Percentiles rank a stretch among this genome's conserved stretches.
These are phyloP conservation scores for Amiota communis DNA, from an alignment of 2,888 invertebrate species.

Conservation along the genomic window DNA sequence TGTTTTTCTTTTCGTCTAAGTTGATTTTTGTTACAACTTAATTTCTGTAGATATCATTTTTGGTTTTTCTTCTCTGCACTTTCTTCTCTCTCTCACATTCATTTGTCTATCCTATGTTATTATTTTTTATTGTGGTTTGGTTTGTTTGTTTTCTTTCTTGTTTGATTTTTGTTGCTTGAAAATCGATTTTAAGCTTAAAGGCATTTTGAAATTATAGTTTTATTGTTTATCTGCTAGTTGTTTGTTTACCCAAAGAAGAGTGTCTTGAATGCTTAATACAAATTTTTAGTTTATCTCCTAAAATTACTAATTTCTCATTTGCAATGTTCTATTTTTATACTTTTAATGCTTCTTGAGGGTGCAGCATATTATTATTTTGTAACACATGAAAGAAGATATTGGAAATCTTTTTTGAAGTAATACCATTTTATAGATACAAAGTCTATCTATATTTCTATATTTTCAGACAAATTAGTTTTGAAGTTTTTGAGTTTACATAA, in stretches of 20 bases:
- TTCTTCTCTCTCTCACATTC: conserved; percentile 3
- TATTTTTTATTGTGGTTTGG: not conserved
- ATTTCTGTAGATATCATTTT: conserved; percentile 24
- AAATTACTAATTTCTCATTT: not conserved
- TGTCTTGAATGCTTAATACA: conserved; percentile 29
- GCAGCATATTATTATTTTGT: not conserved
- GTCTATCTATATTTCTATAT: too few relatives aligned
- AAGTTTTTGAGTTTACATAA: too few relatives aligned
- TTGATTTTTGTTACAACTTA: conserved; percentile 28
- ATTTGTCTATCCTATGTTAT: not conserved
- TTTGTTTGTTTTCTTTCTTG: not conserved
- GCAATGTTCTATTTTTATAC: not conserved
- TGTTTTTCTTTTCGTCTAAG: not conserved
- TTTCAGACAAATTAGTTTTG: too few relatives aligned
- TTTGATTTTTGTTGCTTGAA: conserved; percentile 1
- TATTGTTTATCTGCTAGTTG: conserved; percentile 32
- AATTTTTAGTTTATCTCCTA: conserved; percentile 7
- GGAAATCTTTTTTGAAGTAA: too few relatives aligned
- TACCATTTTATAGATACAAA: too few relatives aligned
- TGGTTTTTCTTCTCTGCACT: conserved; percentile 26
- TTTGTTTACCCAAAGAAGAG: conserved; percentile 33
- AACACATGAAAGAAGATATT: too few relatives aligned
- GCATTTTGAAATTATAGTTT: conserved; percentile 25
- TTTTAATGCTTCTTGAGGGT: not conserved
- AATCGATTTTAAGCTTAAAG: conserved; percentile 10